Base-by-base conservation (phyloP, 2,797 vertebrate species). In the Gobio occitaniae region DNA sequence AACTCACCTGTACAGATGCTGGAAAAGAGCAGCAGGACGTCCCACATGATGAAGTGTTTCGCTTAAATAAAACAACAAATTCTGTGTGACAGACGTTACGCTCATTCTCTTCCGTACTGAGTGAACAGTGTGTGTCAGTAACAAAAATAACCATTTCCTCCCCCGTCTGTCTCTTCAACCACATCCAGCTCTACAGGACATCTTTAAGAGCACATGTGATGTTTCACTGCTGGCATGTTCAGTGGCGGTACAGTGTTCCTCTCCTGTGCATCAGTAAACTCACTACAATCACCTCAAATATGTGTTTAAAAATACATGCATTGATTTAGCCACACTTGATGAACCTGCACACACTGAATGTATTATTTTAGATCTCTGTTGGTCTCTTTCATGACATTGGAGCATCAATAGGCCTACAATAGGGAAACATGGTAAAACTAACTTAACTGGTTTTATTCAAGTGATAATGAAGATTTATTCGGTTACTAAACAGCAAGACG, bases 1-100 rank as follows among this genome's bases (percentile, higher is more conserved):
- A 65, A 48, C 70, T 72, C 15, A 76, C 74, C 50, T 76, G 74
- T 54, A 56, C 19, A 76, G 48, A 54, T 54, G 29, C 50, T 76
- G 74, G 29, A 56, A 38, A 76, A 13, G 29, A 76, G 9, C 25
- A 76, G 48, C 50, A 56, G 74, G 36, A 56, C 50, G 50, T 36
- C 32, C 17, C 29, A 52, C 74, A 56, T 56, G 10, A 32, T 76
- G 29, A 76, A 32, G 11, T 32, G 32, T 32, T 32, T 32, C 32
- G 32, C 32, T 32, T 32, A 32, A 72, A 72, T 72, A 29, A 4
- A 15, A 72, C 0, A 72, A 2, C 38, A 44, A 13, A 13, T 3
- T 44, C 41, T n/a, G 38, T 65, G 61, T 44, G 68, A 29, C 44
- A 29, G 2, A 17, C 3, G 2, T 17, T 16, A 17, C 70, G 4